A percentile compares a stretch with the other conserved stretches of the same genome.
These are phyloP conservation scores for Sisor rabdophorus DNA, from an alignment of 2,113 vertebrate genomes.

Conservation along the genomic window DNA sequence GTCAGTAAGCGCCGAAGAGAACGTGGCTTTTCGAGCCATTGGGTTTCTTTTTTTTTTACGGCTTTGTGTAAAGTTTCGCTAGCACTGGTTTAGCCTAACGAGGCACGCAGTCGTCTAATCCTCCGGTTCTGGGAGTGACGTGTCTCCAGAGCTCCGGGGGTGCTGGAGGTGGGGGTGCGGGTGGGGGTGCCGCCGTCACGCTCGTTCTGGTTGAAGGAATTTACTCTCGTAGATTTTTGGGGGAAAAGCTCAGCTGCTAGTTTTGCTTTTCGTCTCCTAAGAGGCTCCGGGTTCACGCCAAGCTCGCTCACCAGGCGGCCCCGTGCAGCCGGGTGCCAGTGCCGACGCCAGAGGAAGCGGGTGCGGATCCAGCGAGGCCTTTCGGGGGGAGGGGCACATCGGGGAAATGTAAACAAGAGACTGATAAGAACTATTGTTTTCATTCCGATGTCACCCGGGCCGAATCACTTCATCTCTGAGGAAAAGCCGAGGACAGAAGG, in stretches of 20 bases:
- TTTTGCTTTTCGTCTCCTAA: slow-evolving; percentile 56
- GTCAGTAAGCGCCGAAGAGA: no score
- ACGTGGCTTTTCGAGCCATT: no score
- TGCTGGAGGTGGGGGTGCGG: slow-evolving; percentile 12
- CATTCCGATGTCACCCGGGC: slow-evolving; percentile 79
- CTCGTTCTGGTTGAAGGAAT: slow-evolving; percentile 14
- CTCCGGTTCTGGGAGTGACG: slow-evolving; percentile 37
- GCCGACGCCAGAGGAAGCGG: slow-evolving; percentile 66
- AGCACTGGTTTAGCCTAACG: not conserved
- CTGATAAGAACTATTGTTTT: slow-evolving; percentile 86
- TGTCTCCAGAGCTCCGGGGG: slow-evolving; percentile 29
- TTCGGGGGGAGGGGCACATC: slow-evolving; percentile 61
- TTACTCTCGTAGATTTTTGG: slow-evolving; percentile 46
- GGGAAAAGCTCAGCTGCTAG: slow-evolving; percentile 62
- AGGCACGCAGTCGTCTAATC: slow-evolving; percentile 36
- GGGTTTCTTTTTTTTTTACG: not conserved
- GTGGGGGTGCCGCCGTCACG: slow-evolving; percentile 23
- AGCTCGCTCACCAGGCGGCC: slow-evolving; percentile 61
- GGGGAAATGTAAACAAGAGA: slow-evolving; percentile 80
- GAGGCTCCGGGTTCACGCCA: slow-evolving; percentile 60
- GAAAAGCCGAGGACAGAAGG: slow-evolving; percentile 48
- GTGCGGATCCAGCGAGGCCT: slow-evolving; percentile 62
- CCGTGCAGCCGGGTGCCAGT: slow-evolving; percentile 57
- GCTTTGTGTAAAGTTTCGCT: not conserved
- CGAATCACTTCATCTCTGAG: slow-evolving; percentile 74